Percentiles rank a stretch among this genome's conserved stretches.
phyloP scores from a whole-genome alignment of 1,140 invertebrate species.

The Drosophila miranda region DNA sequence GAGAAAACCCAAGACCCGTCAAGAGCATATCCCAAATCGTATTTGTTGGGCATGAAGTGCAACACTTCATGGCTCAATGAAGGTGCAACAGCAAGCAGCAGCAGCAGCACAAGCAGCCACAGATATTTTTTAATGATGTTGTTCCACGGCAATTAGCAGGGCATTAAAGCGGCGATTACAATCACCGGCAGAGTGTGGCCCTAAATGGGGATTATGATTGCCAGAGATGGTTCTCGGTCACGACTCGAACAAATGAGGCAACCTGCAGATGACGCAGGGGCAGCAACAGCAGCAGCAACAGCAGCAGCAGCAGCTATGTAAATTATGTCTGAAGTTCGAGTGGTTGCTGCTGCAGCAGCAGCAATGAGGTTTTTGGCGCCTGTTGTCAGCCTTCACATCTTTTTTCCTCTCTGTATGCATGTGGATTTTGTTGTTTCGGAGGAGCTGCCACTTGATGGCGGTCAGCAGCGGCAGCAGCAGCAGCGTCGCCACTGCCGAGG shows the following conservation, averaged over 20 bases:
- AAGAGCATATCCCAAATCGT: constrained; percentile 24
- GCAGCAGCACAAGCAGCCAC: constrained; percentile 6
- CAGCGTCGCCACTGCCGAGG: neutral
- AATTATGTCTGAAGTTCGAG: constrained; percentile 51
- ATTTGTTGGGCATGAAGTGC: constrained; percentile 50
- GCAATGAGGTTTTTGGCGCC: constrained; percentile 77
- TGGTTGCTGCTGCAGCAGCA: constrained; percentile 48
- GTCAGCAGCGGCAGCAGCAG: constrained; percentile 38
- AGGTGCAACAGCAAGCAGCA: constrained; percentile 17
- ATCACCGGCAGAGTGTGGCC: constrained; percentile 41
- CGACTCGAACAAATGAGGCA: constrained; percentile 19
- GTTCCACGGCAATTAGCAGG: constrained; percentile 55
- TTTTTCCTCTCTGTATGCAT: constrained; percentile 40
- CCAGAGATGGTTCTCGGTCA: constrained; percentile 40
- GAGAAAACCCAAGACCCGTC: constrained; percentile 9
- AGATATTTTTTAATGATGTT: constrained; percentile 59
- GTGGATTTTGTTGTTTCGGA: constrained; percentile 29
- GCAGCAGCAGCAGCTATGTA: constrained; percentile 11
- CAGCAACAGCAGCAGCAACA: constrained; percentile 38
- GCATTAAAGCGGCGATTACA: constrained; percentile 53
- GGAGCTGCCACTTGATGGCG: constrained; percentile 58
- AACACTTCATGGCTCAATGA: constrained; percentile 47
- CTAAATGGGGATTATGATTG: constrained; percentile 53
- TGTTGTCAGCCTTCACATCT: constrained; percentile 77
- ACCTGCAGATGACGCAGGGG: constrained; percentile 34